Evolutionary conservation across 2,797 vertebrate species (phyloP).

Genomic region (Gastrophryne carolinensis): DNA sequence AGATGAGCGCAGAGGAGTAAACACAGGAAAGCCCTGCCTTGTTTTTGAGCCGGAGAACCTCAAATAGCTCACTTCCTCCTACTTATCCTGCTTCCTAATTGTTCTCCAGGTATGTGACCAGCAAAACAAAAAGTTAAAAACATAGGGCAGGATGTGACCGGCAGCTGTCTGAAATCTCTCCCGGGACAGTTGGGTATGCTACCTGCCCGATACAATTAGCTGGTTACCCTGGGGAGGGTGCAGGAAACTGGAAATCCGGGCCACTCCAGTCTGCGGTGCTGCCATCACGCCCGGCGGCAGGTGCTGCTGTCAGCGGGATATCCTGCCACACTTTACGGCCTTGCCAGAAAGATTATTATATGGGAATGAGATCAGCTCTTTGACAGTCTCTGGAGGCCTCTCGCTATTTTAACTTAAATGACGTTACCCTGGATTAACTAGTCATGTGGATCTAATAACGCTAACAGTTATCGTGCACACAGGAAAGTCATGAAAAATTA

Average conservation of each 20-base stretch:
- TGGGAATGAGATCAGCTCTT: background rate
- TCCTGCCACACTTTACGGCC: slow-evolving; percentile 6
- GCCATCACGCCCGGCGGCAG: slow-evolving; percentile 8
- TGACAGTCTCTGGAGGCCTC: background rate
- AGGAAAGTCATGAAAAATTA: too few species aligned
- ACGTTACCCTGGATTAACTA: background rate
- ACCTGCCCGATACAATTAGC: background rate
- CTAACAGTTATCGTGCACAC: background rate
- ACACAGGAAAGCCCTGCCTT: slow-evolving; percentile 11
- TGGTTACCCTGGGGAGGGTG: background rate
- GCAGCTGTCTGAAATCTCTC: background rate
- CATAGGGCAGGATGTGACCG: background rate
- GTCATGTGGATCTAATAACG: background rate
- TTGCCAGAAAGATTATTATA: background rate
- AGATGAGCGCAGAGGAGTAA: slow-evolving; percentile 5
- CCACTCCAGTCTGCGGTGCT: background rate
- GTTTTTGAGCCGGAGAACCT: background rate
- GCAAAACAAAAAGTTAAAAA: slow-evolving; percentile 41
- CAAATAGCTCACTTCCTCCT: slow-evolving; percentile 31
- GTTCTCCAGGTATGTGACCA: slow-evolving; percentile 16
- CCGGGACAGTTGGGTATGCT: background rate
- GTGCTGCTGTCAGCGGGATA: slow-evolving; percentile 28
- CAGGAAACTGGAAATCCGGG: slow-evolving; percentile 15
- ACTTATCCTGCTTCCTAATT: background rate
- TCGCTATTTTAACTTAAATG: background rate